Conservation (phyloP, 2,113 vertebrate genomes). For the Riparia riparia region DNA sequence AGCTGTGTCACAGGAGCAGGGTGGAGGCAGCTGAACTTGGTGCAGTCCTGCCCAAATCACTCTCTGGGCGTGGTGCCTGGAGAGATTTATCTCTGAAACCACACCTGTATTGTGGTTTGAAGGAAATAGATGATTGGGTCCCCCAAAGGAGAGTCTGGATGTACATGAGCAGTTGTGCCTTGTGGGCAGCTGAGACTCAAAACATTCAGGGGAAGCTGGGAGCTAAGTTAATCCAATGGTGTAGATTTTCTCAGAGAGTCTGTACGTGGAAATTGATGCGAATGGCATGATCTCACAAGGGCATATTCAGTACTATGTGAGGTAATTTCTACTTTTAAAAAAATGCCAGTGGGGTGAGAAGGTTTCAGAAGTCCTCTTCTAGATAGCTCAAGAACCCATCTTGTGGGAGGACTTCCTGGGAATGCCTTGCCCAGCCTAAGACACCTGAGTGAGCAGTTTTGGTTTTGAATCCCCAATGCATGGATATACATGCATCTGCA, state of each 20-base stretch:
- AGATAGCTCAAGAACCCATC: neutral
- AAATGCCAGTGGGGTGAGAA: neutral
- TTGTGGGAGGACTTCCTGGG: neutral
- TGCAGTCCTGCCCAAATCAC: neutral
- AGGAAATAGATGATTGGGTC: neutral
- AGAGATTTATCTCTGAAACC: neutral
- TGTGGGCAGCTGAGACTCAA: neutral
- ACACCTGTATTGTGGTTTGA: neutral
- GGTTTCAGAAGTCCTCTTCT: neutral
- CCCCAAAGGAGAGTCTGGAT: neutral
- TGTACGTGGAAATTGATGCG: neutral
- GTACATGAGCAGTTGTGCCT: neutral
- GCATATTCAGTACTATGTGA: neutral
- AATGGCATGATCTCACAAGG: neutral
- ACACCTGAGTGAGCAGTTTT: neutral
- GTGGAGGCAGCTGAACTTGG: neutral
- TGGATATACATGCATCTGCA: neutral
- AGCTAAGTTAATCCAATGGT: neutral
- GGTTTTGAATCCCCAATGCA: neutral
- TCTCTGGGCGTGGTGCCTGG: neutral
- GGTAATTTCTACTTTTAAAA: neutral
- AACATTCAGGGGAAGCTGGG: neutral
- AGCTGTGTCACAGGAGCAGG: fast-evolving
- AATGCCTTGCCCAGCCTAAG: fast-evolving
- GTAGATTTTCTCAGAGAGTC: neutral